Evolutionary conservation across 2,888 invertebrate species (phyloP).

Genomic region (Himalopsyche tibetana): DNA sequence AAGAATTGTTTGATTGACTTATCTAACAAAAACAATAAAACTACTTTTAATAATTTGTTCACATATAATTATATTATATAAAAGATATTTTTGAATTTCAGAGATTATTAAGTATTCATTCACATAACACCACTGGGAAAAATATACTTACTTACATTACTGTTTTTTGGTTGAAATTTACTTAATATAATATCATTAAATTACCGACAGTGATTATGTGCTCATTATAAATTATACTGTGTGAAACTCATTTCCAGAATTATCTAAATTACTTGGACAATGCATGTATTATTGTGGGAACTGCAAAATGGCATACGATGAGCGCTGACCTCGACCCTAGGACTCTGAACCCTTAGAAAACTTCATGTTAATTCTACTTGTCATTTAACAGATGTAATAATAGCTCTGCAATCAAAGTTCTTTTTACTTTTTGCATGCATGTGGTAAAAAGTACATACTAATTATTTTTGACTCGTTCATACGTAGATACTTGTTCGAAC

Average conservation of each 20-base stretch:
- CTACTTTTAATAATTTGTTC: no score
- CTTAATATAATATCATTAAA: no score
- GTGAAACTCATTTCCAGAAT: neutral
- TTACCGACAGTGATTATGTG: no score
- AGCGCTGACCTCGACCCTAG: neutral
- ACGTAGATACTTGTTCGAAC: neutral
- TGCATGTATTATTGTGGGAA: neutral
- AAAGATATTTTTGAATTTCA: no score
- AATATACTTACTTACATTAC: no score
- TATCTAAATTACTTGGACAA: neutral
- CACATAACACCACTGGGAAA: no score
- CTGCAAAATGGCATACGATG: neutral
- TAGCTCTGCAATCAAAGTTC: neutral
- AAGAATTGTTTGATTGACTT: no score
- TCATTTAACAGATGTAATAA: slow-evolving; percentile 3
- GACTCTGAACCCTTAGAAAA: slow-evolving; percentile 28
- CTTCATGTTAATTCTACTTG: slow-evolving; percentile 13
- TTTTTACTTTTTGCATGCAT: slow-evolving; percentile 2
- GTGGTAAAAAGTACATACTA: neutral
- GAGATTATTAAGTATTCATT: no score
- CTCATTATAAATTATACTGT: neutral
- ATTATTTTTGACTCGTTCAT: neutral
- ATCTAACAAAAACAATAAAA: no score
- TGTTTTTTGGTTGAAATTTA: no score
- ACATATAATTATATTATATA: no score